These are phyloP conservation scores for Leucopsar rothschildi DNA, from an alignment of 2,113 vertebrate genomes.

Conservation along the genomic window DNA sequence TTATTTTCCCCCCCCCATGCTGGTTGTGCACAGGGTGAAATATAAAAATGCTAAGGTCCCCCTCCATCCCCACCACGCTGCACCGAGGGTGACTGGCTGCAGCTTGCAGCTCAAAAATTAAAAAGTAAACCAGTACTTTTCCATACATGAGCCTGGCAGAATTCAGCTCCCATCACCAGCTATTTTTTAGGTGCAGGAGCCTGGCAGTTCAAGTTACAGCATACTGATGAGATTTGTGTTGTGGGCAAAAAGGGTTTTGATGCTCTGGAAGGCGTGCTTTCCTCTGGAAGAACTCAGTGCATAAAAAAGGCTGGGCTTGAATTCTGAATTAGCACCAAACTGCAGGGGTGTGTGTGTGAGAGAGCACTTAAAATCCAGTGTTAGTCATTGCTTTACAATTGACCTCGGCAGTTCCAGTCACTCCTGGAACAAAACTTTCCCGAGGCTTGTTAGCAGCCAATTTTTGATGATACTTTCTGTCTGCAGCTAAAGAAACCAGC, in stretches of 20 bases:
- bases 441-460: background rate
- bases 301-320: background rate
- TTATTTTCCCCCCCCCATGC: background rate
- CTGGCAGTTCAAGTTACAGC: slow-evolving; percentile 58
- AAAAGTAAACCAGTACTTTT: slow-evolving; percentile 66
- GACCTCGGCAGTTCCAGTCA: background rate
- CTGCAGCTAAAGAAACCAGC: background rate
- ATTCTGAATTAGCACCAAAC: background rate
- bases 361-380: background rate
- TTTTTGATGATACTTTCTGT: background rate
- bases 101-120: slow-evolving; percentile 20
- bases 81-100: background rate
- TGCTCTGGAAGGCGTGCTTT: background rate
- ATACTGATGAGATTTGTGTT: slow-evolving; percentile 57
- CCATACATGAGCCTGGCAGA: slow-evolving; percentile 36
- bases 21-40: background rate
- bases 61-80: background rate
- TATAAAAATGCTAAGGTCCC: background rate
- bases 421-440: slow-evolving; percentile 11
- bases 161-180: slow-evolving; percentile 30
- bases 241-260: slow-evolving; percentile 42
- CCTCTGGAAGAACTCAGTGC: background rate
- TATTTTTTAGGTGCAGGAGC: slow-evolving; percentile 40
- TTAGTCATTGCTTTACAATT: background rate
- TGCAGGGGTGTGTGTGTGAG: background rate